These are phyloP conservation scores for Labroides dimidiatus DNA, from an alignment of 2,797 vertebrate species.

Conservation along the genomic window DNA sequence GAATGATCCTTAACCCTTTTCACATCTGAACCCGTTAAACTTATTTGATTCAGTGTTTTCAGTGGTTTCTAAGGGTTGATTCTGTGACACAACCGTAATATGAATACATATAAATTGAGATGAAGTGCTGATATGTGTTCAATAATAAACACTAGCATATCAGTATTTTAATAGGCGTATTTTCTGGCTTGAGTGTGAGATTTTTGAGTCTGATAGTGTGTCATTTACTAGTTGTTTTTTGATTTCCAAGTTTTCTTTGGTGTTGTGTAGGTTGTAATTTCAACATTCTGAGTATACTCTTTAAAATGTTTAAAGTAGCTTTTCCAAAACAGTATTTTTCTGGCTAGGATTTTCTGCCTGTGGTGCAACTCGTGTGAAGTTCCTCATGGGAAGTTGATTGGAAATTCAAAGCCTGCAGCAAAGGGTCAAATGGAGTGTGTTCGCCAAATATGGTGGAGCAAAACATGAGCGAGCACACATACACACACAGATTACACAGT, in stretches of 20 bases:
- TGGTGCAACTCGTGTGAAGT: conserved; percentile 58
- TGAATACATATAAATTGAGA: not conserved
- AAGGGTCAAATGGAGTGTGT: conserved; percentile 69
- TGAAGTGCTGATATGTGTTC: not conserved
- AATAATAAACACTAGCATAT: not conserved
- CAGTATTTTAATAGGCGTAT: not conserved
- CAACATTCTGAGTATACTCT: conserved; percentile 35
- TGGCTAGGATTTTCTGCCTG: conserved; percentile 38
- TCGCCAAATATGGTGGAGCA: conserved; percentile 52
- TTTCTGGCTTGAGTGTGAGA: not conserved
- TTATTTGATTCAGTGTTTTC: conserved; percentile 1
- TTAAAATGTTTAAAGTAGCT: conserved; percentile 41
- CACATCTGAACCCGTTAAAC: not conserved
- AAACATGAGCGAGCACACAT: conserved; percentile 3
- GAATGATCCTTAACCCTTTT: too few relatives aligned
- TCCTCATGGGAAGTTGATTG: conserved; percentile 70
- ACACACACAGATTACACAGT: conserved; percentile 17
- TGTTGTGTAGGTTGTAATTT: conserved; percentile 29
- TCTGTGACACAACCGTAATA: not conserved
- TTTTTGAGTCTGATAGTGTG: conserved; percentile 9
- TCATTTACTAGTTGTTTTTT: conserved; percentile 11
- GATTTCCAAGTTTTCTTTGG: conserved; percentile 18
- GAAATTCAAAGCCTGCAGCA: conserved; percentile 72
- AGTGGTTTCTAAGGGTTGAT: not conserved
- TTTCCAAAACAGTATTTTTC: conserved; percentile 24